Percentiles rank a stretch among this genome's conserved stretches.
Evolutionary conservation across 37 sponge, comb jelly and placozoan species (phyloP).

Genomic region (Agelas oroides): DNA sequence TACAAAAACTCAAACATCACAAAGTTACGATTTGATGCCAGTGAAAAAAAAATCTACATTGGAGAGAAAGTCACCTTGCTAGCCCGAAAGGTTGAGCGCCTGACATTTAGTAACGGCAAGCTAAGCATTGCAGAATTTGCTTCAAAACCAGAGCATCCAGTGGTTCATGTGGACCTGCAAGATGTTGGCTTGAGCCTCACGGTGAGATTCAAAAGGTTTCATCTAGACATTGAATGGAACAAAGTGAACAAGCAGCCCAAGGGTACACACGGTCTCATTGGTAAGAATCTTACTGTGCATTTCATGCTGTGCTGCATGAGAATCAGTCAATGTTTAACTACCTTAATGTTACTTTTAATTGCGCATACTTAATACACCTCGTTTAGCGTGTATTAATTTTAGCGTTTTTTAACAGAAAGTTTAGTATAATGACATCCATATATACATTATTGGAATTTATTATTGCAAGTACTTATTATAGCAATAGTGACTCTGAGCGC

Average conservation of each 20-base stretch:
- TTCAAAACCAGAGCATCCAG: not conserved
- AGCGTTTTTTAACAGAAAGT: no score
- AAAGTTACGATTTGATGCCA: slow-evolving; percentile 25
- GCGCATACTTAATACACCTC: no score
- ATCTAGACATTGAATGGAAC: slow-evolving; percentile 42
- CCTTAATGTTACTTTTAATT: no score
- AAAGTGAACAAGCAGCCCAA: slow-evolving; percentile 12
- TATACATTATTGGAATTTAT: no score
- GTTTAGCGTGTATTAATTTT: no score
- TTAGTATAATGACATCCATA: no score
- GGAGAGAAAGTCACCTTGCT: slow-evolving; percentile 5
- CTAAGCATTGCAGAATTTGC: slow-evolving; percentile 20
- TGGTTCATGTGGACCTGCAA: slow-evolving; percentile 14
- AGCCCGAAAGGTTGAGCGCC: slow-evolving; percentile 4
- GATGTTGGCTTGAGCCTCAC: slow-evolving; percentile 38
- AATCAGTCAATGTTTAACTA: not conserved
- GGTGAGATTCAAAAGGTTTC: slow-evolving; percentile 28
- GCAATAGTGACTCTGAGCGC: no score
- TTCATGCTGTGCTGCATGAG: no score
- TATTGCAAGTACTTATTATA: no score
- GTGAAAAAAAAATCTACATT: slow-evolving; percentile 7
- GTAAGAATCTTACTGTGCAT: not conserved
- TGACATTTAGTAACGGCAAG: slow-evolving; percentile 12
- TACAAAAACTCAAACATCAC: slow-evolving; percentile 31
- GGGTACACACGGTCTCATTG: slow-evolving; percentile 42